phyloP scores from a whole-genome alignment of 2,113 vertebrate species.

The Hipposideros armiger region DNA sequence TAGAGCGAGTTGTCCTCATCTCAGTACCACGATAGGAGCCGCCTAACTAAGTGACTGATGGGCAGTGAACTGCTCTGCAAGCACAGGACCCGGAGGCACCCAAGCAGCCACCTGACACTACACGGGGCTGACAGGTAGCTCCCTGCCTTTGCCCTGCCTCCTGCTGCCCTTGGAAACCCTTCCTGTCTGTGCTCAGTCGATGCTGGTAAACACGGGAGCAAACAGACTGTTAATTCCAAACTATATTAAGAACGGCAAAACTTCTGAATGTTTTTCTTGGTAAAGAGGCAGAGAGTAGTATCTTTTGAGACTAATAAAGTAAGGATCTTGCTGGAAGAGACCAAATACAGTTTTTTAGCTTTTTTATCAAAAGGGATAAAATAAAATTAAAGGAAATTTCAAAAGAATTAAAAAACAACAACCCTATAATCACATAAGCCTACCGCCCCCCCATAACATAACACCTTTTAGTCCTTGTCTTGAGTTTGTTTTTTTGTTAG shows the following conservation, averaged over 20 bases:
- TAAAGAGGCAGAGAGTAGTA: neutral
- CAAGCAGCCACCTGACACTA: accelerated
- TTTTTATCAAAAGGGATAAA: neutral
- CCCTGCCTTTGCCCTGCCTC: neutral
- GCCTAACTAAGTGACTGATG: neutral
- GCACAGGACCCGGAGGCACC: accelerated
- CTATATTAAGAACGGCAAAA: neutral
- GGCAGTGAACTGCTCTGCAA: accelerated
- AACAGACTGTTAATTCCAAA: slow-evolving; percentile 19
- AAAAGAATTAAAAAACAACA: neutral
- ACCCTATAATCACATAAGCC: neutral
- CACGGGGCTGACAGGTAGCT: accelerated
- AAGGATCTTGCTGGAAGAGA: neutral
- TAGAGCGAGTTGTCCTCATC: neutral
- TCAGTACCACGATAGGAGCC: neutral
- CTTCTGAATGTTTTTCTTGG: neutral
- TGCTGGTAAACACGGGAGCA: accelerated
- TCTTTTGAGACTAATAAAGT: neutral
- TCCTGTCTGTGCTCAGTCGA: neutral
- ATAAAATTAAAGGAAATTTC: neutral
- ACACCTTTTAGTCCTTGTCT: neutral
- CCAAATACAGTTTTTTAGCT: neutral
- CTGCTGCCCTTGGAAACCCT: neutral
- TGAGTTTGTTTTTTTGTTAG: neutral
- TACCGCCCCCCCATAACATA: no score